A percentile compares a stretch with the other conserved stretches of the same genome.
phyloP scores from a whole-genome alignment of 2,888 invertebrate species.

The Sphaerophoria taeniata region DNA sequence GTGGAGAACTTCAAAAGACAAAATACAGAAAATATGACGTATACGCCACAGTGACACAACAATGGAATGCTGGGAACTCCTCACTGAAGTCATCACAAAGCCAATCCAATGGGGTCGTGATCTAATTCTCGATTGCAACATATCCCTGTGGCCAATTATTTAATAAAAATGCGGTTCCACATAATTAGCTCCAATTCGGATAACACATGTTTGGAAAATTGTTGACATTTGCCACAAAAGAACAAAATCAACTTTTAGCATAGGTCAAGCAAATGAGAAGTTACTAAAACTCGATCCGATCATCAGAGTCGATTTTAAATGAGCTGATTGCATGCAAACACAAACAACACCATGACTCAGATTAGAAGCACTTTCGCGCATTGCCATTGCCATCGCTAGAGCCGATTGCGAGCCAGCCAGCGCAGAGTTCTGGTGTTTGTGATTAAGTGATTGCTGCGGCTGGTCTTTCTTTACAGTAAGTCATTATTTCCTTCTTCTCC shows the following conservation, averaged over 20 bases:
- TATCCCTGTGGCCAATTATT: neutral
- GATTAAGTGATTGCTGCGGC: conserved; percentile 24
- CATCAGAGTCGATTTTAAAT: conserved; percentile 4
- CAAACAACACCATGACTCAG: conserved; percentile 48
- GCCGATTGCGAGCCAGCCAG: neutral
- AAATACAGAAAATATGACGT: conserved; percentile 43
- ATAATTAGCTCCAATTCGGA: neutral
- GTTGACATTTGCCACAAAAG: conserved; percentile 55
- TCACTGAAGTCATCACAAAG: conserved; percentile 14
- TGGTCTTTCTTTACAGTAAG: conserved; percentile 25
- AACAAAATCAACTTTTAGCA: conserved; percentile 48
- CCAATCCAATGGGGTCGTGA: conserved; percentile 46
- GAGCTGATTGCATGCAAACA: conserved; percentile 40
- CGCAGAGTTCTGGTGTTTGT: conserved; percentile 18
- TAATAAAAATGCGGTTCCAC: conserved; percentile 5
- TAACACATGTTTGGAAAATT: conserved; percentile 34
- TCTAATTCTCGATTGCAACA: conserved; percentile 45
- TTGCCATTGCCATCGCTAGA: neutral
- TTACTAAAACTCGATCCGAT: conserved; percentile 26
- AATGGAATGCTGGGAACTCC: conserved; percentile 48
- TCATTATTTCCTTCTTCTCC: conserved; percentile 61
- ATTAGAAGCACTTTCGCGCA: conserved; percentile 20
- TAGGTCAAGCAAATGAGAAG: conserved; percentile 48
- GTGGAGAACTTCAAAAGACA: conserved; percentile 9
- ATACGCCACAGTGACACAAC: conserved; percentile 52